phyloP scores from a whole-genome alignment of 2,888 invertebrate genomes.

The Drosophila leonis region DNA sequence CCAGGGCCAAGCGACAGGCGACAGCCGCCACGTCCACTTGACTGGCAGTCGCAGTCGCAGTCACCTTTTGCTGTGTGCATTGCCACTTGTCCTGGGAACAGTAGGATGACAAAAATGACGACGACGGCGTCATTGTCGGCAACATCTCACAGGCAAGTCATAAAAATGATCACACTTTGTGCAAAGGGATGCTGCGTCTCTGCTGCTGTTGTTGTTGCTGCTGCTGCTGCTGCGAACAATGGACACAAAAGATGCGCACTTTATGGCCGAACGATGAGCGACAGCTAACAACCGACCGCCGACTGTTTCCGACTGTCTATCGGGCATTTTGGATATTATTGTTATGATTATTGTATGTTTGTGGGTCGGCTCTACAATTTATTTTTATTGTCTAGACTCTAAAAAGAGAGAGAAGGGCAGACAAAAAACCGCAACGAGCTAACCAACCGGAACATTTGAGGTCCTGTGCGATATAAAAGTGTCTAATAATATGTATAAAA shows the following conservation, averaged over 20 bases:
- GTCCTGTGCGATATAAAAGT: slow-evolving; percentile 35
- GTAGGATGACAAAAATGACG: slow-evolving; percentile 49
- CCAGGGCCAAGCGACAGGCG: slow-evolving; percentile 68
- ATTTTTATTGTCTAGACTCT: slow-evolving; percentile 54
- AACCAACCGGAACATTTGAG: slow-evolving; percentile 51
- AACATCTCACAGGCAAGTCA: slow-evolving; percentile 74
- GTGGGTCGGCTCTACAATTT: slow-evolving; percentile 65
- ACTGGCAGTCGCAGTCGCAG: slow-evolving; percentile 45
- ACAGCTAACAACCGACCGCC: slow-evolving; percentile 35
- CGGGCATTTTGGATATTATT: slow-evolving; percentile 52
- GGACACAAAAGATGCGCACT: slow-evolving; percentile 54
- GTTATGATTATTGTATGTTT: slow-evolving; percentile 78
- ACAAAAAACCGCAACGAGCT: slow-evolving; percentile 58
- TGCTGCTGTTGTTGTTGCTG: slow-evolving; percentile 3
- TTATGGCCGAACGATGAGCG: slow-evolving; percentile 55
- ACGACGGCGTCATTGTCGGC: slow-evolving; percentile 69
- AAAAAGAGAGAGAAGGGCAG: slow-evolving; percentile 20
- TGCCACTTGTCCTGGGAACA: slow-evolving; percentile 50
- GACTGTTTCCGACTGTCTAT: slow-evolving; percentile 69
- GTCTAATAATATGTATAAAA: slow-evolving; percentile 36
- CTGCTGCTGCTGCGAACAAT: slow-evolving; percentile 59
- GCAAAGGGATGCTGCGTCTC: slow-evolving; percentile 44
- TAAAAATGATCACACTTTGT: slow-evolving; percentile 80
- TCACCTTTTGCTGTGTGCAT: slow-evolving; percentile 60
- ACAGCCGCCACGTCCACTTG: slow-evolving; percentile 69